phyloP scores from a whole-genome alignment of 2,888 invertebrate species.

The Heliconius aoede region DNA sequence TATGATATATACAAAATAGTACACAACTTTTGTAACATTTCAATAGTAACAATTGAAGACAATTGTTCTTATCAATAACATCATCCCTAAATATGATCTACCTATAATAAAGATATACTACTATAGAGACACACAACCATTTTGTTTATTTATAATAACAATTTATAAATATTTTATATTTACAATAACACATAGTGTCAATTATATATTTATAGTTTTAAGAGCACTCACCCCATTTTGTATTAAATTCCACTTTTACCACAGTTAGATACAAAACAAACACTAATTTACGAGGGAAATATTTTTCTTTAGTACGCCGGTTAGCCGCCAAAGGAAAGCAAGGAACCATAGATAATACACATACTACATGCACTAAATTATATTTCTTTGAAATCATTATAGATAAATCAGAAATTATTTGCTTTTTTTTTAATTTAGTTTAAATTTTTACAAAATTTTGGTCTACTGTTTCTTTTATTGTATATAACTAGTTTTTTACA shows the following conservation, averaged over 20 bases:
- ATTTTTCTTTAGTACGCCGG: no score
- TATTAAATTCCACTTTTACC: not conserved
- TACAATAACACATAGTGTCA: constrained; percentile 2
- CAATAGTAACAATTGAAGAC: not conserved
- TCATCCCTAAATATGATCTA: not conserved
- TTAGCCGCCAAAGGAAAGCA: no score
- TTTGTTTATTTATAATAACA: not conserved
- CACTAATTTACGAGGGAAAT: not conserved
- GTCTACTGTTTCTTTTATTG: no score
- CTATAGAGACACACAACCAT: not conserved
- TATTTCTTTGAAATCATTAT: no score
- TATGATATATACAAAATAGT: not conserved
- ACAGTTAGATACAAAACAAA: not conserved
- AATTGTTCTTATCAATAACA: not conserved
- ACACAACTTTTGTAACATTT: not conserved
- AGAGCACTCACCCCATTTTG: constrained; percentile 7
- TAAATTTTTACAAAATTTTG: no score
- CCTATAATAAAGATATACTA: not conserved
- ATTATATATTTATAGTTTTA: not conserved
- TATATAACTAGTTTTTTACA: no score
- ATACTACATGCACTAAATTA: no score
- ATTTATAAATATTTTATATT: not conserved
- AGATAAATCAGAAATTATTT: no score
- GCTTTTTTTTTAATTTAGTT: no score
- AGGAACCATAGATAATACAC: no score